Base-by-base conservation (phyloP, 2,888 invertebrate species). In the Campaea margaritaria region DNA sequence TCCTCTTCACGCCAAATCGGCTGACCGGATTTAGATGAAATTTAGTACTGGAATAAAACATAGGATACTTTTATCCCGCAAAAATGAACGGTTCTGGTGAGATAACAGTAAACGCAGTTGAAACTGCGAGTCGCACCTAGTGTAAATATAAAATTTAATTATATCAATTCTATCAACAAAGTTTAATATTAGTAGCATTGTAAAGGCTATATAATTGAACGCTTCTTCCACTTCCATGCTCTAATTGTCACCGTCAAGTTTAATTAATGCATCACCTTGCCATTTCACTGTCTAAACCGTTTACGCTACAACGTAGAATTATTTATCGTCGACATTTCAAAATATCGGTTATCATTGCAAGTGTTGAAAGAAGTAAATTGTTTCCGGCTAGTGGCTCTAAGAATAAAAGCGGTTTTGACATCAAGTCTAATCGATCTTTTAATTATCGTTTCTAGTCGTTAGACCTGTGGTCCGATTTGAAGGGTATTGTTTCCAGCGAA, bases 341-440 rank as follows among this genome's bases (percentile, higher is more conserved):
- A 84, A 83, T 79, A 76, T 76, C 75, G 73, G 73, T 70, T 74
- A 77, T 69, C 65, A 74, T 70, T 65, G 68, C 68, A 65, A 31
- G 69, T 79, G 79, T 79, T 81, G 78, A 79, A 85, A 81, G 75
- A 78, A 83, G 79, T 76, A 80, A 83, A 82, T 78, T 76, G 73
- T 86, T 86, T 85, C 83, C 80, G 78, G 79, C 74, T 67, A 71
- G 73, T 72, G 82, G 75, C 67, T 72, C 66, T 72, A 79, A 82
- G 72, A 86, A 76, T 64, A 85, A 88, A 81, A 90, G 89, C 87
- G 84, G 82, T 83, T 82, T 82, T 80, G 82, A 83, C 78, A 76
- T 65, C 50, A 44, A 65, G 46, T 28, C 44, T 64, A 42, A 57
- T 62, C 50, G 53, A 54, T n/a, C n/a, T n/a, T n/a, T n/a, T n/a